These are phyloP conservation scores for Himantopus leucocephalus DNA, from an alignment of 2,113 vertebrate genomes.

Conservation along the genomic window DNA sequence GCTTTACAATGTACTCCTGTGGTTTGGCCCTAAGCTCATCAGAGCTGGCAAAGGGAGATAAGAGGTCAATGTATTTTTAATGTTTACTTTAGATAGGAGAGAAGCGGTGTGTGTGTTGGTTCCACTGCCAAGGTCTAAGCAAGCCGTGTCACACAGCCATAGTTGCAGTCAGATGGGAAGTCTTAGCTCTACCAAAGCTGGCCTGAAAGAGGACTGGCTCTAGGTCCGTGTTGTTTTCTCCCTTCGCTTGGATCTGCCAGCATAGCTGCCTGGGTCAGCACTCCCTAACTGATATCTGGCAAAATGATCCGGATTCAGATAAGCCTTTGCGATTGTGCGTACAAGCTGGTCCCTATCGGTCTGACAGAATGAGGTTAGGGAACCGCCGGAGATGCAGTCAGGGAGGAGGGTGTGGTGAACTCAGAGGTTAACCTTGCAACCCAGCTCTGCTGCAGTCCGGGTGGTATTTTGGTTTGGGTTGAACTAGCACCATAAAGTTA, in stretches of 20 bases:
- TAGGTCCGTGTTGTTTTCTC: not conserved
- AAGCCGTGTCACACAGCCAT: not conserved
- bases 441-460: not conserved
- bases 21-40: not conserved
- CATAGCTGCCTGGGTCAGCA: not conserved
- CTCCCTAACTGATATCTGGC: not conserved
- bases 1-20: not conserved
- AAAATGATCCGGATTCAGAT: not conserved
- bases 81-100: not conserved
- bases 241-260: not conserved
- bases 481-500: not conserved
- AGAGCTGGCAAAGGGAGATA: not conserved
- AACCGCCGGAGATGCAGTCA: fast-evolving
- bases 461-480: not conserved
- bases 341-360: not conserved
- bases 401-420: not conserved
- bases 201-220: not conserved
- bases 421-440: not conserved
- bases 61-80: not conserved
- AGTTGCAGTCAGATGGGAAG: not conserved
- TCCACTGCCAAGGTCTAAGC: not conserved
- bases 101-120: not conserved
- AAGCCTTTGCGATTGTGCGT: fast-evolving
- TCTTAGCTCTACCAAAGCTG: not conserved
- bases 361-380: constrained; percentile 7